These are phyloP conservation scores for Stichopus chloronotus DNA, from an alignment of 35 echinoderm and acorn worm genomes.

Conservation along the genomic window DNA sequence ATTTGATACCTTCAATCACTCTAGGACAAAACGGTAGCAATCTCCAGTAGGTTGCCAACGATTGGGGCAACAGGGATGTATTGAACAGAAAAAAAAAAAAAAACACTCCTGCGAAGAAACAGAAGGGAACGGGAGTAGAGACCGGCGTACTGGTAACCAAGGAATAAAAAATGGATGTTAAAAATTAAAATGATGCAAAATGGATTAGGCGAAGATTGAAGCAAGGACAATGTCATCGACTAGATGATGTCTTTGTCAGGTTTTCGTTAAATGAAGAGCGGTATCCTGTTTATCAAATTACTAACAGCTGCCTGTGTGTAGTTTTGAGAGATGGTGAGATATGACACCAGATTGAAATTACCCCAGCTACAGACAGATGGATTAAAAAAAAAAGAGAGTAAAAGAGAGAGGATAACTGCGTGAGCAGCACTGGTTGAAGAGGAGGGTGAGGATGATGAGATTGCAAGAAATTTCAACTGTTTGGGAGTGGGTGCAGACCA, in stretches of 20 bases:
- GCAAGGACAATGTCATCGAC: neutral
- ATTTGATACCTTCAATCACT: conserved; percentile 40
- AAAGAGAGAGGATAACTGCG: neutral
- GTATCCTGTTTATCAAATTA: conserved; percentile 17
- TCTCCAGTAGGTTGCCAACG: neutral
- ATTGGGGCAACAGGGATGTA: too few relatives aligned
- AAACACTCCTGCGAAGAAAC: too few relatives aligned
- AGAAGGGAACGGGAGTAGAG: too few relatives aligned
- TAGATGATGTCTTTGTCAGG: neutral
- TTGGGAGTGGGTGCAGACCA: too few relatives aligned
- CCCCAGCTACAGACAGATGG: neutral
- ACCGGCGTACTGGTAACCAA: too few relatives aligned
- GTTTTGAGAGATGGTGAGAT: neutral
- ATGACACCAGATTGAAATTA: neutral
- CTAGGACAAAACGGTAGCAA: neutral
- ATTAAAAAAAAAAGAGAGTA: neutral
- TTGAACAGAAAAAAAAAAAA: too few relatives aligned
- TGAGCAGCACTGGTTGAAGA: neutral
- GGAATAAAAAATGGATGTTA: neutral
- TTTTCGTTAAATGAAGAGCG: neutral
- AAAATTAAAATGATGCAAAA: neutral
- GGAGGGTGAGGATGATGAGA: too few relatives aligned
- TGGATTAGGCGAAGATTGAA: neutral
- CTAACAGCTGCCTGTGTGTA: neutral
- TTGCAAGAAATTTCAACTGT: too few relatives aligned